Percentiles rank a stretch among this genome's conserved stretches.
Conservation (phyloP, 2,888 invertebrate genomes). For the Willowsia nigromaculata region DNA sequence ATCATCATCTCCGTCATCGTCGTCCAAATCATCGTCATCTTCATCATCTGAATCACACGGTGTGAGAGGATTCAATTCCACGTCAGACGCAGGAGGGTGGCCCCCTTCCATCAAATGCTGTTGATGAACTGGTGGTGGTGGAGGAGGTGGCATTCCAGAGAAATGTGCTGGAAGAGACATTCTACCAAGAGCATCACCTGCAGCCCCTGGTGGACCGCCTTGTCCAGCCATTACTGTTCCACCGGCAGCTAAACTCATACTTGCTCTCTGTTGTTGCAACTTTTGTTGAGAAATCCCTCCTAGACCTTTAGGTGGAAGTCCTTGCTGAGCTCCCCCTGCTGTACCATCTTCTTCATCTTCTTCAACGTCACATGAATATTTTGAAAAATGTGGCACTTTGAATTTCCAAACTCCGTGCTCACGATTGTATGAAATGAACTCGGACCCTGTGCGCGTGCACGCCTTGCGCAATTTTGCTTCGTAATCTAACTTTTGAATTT, state of each 20-base stretch:
- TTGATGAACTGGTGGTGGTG: not conserved
- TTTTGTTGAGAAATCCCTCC: constrained; percentile 70
- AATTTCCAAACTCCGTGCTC: constrained; percentile 76
- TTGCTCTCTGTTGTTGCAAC: constrained; percentile 37
- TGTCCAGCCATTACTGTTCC: not conserved
- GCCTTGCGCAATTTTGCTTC: constrained; percentile 74
- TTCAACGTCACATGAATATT: constrained; percentile 93
- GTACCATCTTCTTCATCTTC: constrained; percentile 85
- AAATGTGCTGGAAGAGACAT: constrained; percentile 19
- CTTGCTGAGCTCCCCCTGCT: not conserved
- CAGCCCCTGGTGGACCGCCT: not conserved
- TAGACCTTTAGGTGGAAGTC: constrained; percentile 79
- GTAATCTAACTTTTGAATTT: constrained; percentile 72
- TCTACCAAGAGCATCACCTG: constrained; percentile 18
- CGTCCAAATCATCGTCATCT: constrained; percentile 33
- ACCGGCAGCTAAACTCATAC: not conserved
- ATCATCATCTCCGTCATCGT: constrained; percentile 51
- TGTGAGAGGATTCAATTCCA: constrained; percentile 74
- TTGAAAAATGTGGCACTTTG: constrained; percentile 81
- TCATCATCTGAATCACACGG: constrained; percentile 70
- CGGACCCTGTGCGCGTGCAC: constrained; percentile 71
- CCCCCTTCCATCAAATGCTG: not conserved
- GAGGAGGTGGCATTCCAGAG: not conserved
- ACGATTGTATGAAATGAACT: constrained; percentile 74
- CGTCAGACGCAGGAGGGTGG: constrained; percentile 36